These are phyloP conservation scores for Xylophagus ater DNA, from an alignment of 2,888 invertebrate genomes.

Conservation along the genomic window DNA sequence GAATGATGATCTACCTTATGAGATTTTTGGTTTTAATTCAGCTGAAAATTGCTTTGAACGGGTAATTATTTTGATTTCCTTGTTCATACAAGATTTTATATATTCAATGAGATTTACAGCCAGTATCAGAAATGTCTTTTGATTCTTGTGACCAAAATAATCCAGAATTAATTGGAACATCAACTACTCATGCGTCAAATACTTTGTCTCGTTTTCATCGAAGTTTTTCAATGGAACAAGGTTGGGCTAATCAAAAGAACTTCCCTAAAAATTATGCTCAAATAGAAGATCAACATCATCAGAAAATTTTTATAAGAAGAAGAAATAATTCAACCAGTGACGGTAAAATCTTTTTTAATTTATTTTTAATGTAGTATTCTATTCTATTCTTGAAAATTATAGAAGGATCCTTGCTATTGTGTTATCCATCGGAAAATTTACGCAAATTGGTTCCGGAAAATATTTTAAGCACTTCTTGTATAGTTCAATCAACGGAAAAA, in stretches of 20 bases:
- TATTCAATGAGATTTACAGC: constrained; percentile 22
- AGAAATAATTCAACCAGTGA: constrained; percentile 63
- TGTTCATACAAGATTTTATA: background rate
- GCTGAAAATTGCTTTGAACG: constrained; percentile 36
- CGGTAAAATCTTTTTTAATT: constrained; percentile 21
- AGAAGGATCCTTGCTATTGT: constrained; percentile 48
- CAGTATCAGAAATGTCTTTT: constrained; percentile 38
- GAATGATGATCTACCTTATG: constrained; percentile 36
- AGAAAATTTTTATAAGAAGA: constrained; percentile 44
- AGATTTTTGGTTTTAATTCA: constrained; percentile 34
- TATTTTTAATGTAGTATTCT: background rate
- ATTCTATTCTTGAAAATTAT: background rate
- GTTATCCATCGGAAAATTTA: constrained; percentile 80
- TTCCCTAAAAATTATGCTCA: constrained; percentile 9
- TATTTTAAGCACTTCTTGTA: constrained; percentile 37
- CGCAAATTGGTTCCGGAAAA: constrained; percentile 64
- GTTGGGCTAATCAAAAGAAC: constrained; percentile 29
- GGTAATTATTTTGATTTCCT: constrained; percentile 21
- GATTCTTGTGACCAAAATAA: constrained; percentile 38
- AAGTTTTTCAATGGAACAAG: constrained; percentile 77
- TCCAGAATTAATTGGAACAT: constrained; percentile 30
- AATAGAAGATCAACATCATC: constrained; percentile 23
- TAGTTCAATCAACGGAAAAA: constrained; percentile 32
- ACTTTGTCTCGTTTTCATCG: constrained; percentile 53
- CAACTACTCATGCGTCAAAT: constrained; percentile 22